Base-by-base conservation (phyloP, 1,140 invertebrate genomes). In the Euura lappo region DNA sequence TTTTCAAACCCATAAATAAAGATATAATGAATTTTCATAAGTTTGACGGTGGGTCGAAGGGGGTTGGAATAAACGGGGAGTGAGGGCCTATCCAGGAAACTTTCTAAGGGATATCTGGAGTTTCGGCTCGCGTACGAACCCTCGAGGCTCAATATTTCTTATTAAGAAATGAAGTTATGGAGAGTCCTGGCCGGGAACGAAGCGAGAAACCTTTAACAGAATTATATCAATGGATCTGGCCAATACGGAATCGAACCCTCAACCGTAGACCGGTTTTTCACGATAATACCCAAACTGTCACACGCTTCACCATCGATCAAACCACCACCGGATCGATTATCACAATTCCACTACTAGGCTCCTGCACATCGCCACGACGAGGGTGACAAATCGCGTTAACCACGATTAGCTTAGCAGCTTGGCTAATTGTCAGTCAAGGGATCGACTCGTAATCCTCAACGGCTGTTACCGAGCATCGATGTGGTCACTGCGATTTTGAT, bases 341-440 rank as follows among this genome's bases (percentile, higher is more conserved):
- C 51, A 6, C 3, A n/a, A 60, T 3, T 60, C 13, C 3, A 60
- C 51, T 28, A n/a, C 51, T 8, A 60, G 51, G 51, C 51, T 60
- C 2, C 51, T 8, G 13, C 51, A 60, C 51, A n/a, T n/a, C 13
- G 28, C 28, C 28, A 28, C 28, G 51, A n/a, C 13, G 6, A 60
- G 51, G 8, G 51, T 60, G 51, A 60, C 51, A 60, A 60, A 60
- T 60, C 51, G 51, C 51, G 51, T 60, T 60, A 60, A 60, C 6
- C 51, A 60, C 51, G 51, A 60, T 60, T 60, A 60, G 51, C 51
- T 60, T 60, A 60, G 51, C 51, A 60, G 51, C 51, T 60, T 60
- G 8, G 51, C 51, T 60, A 60, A 60, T 60, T 60, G 51, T 60
- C 51, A 60, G 51, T 60, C 51, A 60, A 60, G 51, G 51, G 51